Base-by-base conservation (phyloP, 2,113 vertebrate species). In the Xenus cinereus region DNA sequence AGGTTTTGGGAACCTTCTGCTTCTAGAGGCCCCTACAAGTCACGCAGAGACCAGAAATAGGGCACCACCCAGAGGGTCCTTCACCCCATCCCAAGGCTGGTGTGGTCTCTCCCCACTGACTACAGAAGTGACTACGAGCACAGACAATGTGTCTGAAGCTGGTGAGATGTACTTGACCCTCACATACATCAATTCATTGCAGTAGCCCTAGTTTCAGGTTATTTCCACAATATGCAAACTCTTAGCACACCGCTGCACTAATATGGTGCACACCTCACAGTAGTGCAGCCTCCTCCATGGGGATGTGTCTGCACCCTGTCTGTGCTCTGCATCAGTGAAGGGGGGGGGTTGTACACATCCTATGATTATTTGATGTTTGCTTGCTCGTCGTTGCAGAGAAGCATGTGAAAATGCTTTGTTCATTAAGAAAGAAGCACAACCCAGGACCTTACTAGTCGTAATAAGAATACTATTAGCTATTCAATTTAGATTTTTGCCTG, bases 161-260 rank as follows among this genome's bases (percentile, higher is more conserved):
- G 19, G 41, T 51, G 71, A 77, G 41, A 51, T 16, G 48, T 39
- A 8, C 24, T 63, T 45, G 50, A 51, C 33, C 43, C 13, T 64
- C 37, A 57, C 9, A 7, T 12, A 26, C 30, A 30, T 10, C 2
- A 1, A 37, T 3, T 37, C 0, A 1, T 43, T 69, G 23, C 56
- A 33, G 43, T 6, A 57, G 50, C 32, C 71, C 37, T 37, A 12
- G 16, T 45, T 82, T 64, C 9, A 37, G 56, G 14, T 50, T 57
- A 12, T 69, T 68, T 37, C 35, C 12, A 26, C 71, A 39, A 7
- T 6, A 43, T 74, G 28, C 9, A 46, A n/a, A 30, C 59, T 39
- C 45, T 50, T 43, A 37, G 33, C 8, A 37, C 66, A 35, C 9
- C 0, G 2, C 39, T 50, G 50, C 64, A 57, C 21, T 50, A 20